Evolutionary conservation across 2,888 invertebrate genomes (phyloP).

Genomic region (Stegophylla sp.): DNA sequence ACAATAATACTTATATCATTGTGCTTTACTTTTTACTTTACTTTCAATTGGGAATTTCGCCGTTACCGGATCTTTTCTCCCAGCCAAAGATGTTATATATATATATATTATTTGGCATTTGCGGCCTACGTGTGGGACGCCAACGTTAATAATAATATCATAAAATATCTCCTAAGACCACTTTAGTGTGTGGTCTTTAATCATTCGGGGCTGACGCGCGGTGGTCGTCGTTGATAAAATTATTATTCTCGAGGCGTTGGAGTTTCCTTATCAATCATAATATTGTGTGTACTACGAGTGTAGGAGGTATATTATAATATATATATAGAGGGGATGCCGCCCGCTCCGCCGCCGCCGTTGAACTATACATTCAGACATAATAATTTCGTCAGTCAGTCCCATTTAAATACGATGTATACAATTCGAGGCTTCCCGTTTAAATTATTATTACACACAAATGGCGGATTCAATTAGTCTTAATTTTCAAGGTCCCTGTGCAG

Average conservation of each 20-base stretch:
- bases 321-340: background rate
- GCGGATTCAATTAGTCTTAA: constrained; percentile 56
- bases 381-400: constrained; percentile 34
- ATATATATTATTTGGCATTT: too few relatives aligned
- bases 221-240: constrained; percentile 30
- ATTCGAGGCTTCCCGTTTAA: constrained; percentile 59
- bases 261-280: constrained; percentile 43
- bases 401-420: constrained; percentile 58
- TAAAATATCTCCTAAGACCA: too few relatives aligned
- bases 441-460: constrained; percentile 51
- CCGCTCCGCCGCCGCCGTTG: background rate
- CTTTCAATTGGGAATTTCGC: too few relatives aligned
- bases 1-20: too few relatives aligned
- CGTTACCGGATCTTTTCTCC: too few relatives aligned
- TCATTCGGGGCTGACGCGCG: constrained; percentile 14
- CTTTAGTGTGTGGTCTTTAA: constrained; percentile 4
- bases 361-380: background rate
- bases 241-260: constrained; percentile 30
- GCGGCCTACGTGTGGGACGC: too few relatives aligned
- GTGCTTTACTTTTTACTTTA: too few relatives aligned
- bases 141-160: too few relatives aligned
- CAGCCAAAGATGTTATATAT: too few relatives aligned
- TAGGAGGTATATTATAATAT: too few relatives aligned
- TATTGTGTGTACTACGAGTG: background rate
- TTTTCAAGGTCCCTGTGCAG: constrained; percentile 40